phyloP scores from a whole-genome alignment of 2,113 vertebrate genomes.

The Heterotilapia buettikoferi region DNA sequence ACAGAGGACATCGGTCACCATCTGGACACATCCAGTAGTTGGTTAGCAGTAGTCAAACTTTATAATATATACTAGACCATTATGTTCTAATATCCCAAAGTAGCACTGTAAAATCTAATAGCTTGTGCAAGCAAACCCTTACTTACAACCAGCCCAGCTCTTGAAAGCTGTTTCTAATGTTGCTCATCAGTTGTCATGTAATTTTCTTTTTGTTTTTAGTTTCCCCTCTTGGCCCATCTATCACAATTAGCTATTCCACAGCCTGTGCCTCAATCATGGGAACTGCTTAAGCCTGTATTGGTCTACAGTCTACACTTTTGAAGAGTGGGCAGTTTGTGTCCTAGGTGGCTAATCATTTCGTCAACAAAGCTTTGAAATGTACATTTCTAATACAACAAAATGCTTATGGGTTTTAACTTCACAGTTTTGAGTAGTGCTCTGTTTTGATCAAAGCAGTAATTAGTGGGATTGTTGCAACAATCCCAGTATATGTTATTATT shows the following conservation, averaged over 20 bases:
- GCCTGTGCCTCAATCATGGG: neutral
- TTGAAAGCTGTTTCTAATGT: neutral
- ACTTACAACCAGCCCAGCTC: neutral
- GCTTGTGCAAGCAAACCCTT: neutral
- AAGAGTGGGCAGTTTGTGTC: neutral
- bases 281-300: neutral
- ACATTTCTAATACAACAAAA: neutral
- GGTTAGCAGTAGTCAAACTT: neutral
- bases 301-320: neutral
- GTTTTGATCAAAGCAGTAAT: neutral
- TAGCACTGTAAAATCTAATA: neutral
- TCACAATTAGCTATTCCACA: neutral
- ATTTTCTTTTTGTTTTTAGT: neutral
- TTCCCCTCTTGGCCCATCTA: neutral
- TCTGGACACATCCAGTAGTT: neutral
- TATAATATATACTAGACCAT: neutral
- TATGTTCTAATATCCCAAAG: neutral
- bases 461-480: neutral
- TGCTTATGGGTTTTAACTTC: neutral
- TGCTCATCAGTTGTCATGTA: neutral
- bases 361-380: neutral
- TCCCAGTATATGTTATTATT: neutral
- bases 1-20: neutral
- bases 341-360: neutral
- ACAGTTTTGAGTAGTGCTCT: neutral